phyloP scores from a whole-genome alignment of 2,888 invertebrate species.

The Opisthograptis luteolata region DNA sequence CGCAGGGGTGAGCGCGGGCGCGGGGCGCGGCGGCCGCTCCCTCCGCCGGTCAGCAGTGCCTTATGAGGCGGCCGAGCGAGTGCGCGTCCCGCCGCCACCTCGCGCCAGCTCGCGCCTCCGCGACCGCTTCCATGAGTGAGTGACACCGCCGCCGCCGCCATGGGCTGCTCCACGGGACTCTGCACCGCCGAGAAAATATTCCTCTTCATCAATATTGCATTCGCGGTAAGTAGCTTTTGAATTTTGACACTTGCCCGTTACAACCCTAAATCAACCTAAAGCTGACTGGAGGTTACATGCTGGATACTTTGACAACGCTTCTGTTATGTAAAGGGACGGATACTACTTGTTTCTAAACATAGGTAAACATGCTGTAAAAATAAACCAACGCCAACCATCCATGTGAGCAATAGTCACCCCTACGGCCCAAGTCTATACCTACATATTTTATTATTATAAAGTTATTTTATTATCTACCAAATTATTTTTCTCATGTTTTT shows the following conservation, averaged over 20 bases:
- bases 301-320: not conserved
- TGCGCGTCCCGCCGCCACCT: constrained; percentile 23
- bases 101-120: constrained; percentile 20
- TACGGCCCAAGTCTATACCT: too few species aligned
- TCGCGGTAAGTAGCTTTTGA: constrained; percentile 62
- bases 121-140: constrained; percentile 17
- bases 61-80: constrained; percentile 59
- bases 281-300: not conserved
- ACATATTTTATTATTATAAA: too few species aligned
- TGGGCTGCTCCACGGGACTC: constrained; percentile 66
- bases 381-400: too few species aligned
- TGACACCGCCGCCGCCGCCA: constrained; percentile 31
- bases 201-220: constrained; percentile 79
- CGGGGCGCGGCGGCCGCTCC: constrained; percentile 3
- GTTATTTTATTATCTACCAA: too few species aligned
- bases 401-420: too few species aligned
- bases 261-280: constrained; percentile 3
- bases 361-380: too few species aligned
- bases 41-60: constrained; percentile 56
- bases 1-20: constrained; percentile 3
- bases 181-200: constrained; percentile 74
- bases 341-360: not conserved
- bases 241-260: not conserved
- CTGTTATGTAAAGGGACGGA: constrained; percentile 3
- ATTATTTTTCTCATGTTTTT: too few species aligned